Percentiles rank a stretch among this genome's conserved stretches.
These are phyloP conservation scores for Dysmachus trigonus DNA, from an alignment of 2,888 invertebrate genomes.

Conservation along the genomic window DNA sequence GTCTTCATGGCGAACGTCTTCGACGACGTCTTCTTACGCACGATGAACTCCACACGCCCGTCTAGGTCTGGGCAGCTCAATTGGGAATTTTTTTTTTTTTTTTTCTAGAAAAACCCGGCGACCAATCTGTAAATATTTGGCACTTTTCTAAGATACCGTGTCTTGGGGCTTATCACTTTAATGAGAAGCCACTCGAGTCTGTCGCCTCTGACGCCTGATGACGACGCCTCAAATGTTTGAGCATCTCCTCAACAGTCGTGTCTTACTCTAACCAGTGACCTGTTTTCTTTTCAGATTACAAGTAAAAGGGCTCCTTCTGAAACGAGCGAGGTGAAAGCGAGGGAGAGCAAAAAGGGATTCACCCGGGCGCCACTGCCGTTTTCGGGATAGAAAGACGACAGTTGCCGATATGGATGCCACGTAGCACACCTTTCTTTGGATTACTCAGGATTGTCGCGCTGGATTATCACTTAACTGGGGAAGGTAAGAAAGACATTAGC, in stretches of 20 bases:
- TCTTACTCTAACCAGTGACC: slow-evolving; percentile 1
- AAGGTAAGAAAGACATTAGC: slow-evolving; percentile 34
- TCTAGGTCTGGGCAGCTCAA: not conserved
- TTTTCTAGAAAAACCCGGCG: not conserved
- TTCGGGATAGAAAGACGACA: slow-evolving; percentile 12
- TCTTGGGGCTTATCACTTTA: slow-evolving; percentile 25
- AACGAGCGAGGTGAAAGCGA: not conserved
- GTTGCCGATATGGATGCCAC: slow-evolving; percentile 28
- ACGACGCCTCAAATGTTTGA: slow-evolving; percentile 14
- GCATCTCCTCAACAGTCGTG: not conserved
- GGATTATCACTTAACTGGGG: slow-evolving; percentile 22
- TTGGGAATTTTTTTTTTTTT: not conserved
- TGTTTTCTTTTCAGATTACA: slow-evolving; percentile 26
- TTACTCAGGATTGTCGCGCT: slow-evolving; percentile 16
- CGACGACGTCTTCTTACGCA: not conserved
- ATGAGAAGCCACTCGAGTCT: slow-evolving; percentile 7
- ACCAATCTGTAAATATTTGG: slow-evolving; percentile 30
- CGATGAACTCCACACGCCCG: not conserved
- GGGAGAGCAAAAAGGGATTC: not conserved
- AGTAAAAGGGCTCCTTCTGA: not conserved
- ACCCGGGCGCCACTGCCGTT: not conserved
- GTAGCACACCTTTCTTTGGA: slow-evolving; percentile 18
- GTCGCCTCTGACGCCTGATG: not conserved
- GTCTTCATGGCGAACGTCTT: not conserved
- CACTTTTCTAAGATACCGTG: not conserved